Base-by-base conservation (phyloP, 2,113 vertebrate species). In the Brachyistius frenatus region DNA sequence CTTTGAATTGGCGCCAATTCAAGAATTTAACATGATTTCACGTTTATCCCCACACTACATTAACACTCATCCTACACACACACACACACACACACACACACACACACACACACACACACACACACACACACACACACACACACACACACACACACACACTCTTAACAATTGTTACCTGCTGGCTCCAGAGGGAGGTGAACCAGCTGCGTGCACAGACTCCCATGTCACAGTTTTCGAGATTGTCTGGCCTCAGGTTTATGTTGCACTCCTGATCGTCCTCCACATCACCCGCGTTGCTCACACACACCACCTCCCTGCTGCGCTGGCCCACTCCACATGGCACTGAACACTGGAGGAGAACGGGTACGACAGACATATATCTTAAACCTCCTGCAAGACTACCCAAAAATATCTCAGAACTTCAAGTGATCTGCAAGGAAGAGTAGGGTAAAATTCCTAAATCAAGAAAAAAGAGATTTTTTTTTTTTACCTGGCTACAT, bases 151-250 rank as follows among this genome's bases (percentile, higher is more conserved):
- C 7, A 41, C 39, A 41, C 39, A 2, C 39, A 5, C 39, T 7
- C 39, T 9, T 3, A 16, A 62, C n/a, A 68, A 13, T 58, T 93
- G 70, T 95, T 93, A 98, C 97, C 95, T 94, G 90, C 32, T 96
- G 95, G 9, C 97, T 97, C 97, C 97, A 99, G 41, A 93, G 95
- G 0, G 97, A 97, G 71, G 96, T 96, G 91, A 98, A 98, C 97
- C 97, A 99, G 95, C 97, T 97, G 84, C 95, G 95, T 1, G 97
- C 96, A 32, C 97, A 99, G 31, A 95, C 93, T 0, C 97, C 97
- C 96, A 96, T 96, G 93, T 99, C 97, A 2, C 97, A 99, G 88
- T 99, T 99, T 87, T 98, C 95, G 0, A 97, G 94, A 44, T 95
- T 94, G 0, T 89, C 95, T 0, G 97, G 97, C 10, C 95, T 95